These are phyloP conservation scores for Cremastobaeus sp. DNA, from an alignment of 2,888 invertebrate genomes.

Conservation along the genomic window DNA sequence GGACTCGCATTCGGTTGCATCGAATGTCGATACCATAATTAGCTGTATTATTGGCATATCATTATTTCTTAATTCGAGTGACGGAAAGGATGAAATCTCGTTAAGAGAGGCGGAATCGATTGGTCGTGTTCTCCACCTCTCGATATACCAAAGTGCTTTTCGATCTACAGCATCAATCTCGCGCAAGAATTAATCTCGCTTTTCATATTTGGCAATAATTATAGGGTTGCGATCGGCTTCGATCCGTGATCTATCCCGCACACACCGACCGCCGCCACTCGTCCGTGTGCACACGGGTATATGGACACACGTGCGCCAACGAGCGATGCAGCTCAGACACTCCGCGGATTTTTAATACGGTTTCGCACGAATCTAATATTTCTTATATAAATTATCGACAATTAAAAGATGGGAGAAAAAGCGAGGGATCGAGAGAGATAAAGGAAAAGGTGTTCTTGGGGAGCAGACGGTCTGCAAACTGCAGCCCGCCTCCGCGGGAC, in stretches of 20 bases:
- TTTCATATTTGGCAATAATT: constrained; percentile 79
- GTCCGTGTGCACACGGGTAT: constrained; percentile 10
- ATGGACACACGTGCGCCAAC: constrained; percentile 14
- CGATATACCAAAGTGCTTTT: constrained; percentile 69
- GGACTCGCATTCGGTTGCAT: constrained; percentile 40
- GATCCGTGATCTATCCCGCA: constrained; percentile 69
- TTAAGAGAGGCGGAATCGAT: constrained; percentile 77
- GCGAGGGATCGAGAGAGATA: constrained; percentile 63
- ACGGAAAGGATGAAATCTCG: constrained; percentile 77
- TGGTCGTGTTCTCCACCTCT: constrained; percentile 63
- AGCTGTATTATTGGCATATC: constrained; percentile 75
- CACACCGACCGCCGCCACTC: constrained; percentile 27
- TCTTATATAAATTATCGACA: constrained; percentile 78
- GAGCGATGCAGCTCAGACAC: constrained; percentile 30
- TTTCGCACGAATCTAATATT: constrained; percentile 79
- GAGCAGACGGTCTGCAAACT: constrained; percentile 52
- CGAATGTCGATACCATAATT: constrained; percentile 69
- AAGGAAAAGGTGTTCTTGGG: constrained; percentile 34
- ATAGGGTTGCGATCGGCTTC: constrained; percentile 73
- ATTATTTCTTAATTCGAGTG: constrained; percentile 77
- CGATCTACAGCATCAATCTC: constrained; percentile 78
- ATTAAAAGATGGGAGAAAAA: constrained; percentile 75
- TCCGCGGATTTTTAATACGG: constrained; percentile 72
- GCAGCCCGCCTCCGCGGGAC: constrained; percentile 36
- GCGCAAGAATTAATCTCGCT: constrained; percentile 78